Percentiles rank a stretch among this genome's conserved stretches.
These are phyloP conservation scores for Potorous gilbertii DNA, from an alignment of 2,797 vertebrate genomes.

Conservation along the genomic window DNA sequence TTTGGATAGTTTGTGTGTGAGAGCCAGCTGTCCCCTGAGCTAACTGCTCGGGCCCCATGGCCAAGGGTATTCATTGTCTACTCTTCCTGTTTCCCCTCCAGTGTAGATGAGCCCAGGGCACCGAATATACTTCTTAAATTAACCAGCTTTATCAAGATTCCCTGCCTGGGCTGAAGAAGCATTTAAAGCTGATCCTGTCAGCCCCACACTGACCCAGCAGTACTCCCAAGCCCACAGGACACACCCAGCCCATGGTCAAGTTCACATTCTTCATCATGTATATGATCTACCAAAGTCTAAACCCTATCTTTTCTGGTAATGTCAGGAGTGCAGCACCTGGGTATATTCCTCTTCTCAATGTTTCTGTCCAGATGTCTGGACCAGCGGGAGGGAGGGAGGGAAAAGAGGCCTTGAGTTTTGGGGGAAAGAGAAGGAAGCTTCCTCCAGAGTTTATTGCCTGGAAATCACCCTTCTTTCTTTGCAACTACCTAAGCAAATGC, in stretches of 20 bases:
- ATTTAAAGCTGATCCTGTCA: neutral
- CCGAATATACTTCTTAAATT: neutral
- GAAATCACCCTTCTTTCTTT: neutral
- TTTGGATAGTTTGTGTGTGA: neutral
- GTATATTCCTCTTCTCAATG: neutral
- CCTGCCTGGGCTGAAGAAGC: neutral
- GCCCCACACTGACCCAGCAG: neutral
- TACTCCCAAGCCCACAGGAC: neutral
- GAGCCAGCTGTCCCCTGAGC: neutral
- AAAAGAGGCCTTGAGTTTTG: neutral
- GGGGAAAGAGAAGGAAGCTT: neutral
- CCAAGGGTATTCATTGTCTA: neutral
- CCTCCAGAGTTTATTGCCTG: neutral
- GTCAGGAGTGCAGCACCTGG: too few relatives aligned
- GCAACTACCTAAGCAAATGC: slow-evolving; percentile 42
- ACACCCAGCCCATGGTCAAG: neutral
- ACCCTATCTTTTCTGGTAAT: neutral
- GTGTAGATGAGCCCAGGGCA: neutral
- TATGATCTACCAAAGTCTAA: neutral
- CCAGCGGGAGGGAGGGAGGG: neutral
- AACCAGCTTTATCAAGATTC: neutral
- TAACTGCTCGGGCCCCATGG: neutral
- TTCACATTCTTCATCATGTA: neutral
- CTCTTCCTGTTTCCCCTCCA: neutral
- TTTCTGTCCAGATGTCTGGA: neutral